Conservation (phyloP, 2,888 invertebrate genomes). For the Caradrina kadenii region DNA sequence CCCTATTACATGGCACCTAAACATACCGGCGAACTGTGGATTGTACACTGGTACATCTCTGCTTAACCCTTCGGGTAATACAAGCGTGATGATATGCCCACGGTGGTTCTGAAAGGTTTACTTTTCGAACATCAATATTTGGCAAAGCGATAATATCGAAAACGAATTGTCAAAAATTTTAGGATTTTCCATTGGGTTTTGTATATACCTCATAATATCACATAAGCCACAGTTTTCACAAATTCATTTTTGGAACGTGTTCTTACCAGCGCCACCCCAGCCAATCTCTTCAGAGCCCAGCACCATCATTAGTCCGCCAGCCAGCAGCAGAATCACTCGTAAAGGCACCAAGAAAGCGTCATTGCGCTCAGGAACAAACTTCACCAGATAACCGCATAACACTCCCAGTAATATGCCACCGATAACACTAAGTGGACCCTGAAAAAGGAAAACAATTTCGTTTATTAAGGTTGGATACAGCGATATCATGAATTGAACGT, state of each 20-base stretch:
- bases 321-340: slow-evolving; percentile 94
- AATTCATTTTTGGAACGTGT: not conserved
- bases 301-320: slow-evolving; percentile 95
- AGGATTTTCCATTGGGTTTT: not conserved
- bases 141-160: not conserved
- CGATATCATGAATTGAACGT: not conserved
- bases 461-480: not conserved
- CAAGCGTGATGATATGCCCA: too few species aligned
- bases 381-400: slow-evolving; percentile 94
- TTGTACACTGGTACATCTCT: too few species aligned
- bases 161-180: not conserved
- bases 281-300: slow-evolving; percentile 96
- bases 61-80: too few species aligned
- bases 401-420: slow-evolving; percentile 96
- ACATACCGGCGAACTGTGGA: too few species aligned
- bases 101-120: slow-evolving; percentile 10
- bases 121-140: not conserved
- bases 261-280: slow-evolving; percentile 91
- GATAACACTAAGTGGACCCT: slow-evolving; percentile 94
- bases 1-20: too few species aligned
- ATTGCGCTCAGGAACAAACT: slow-evolving; percentile 95
- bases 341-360: slow-evolving; percentile 95
- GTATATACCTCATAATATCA: too few species aligned
- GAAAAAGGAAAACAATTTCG: slow-evolving; percentile 63
- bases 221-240: not conserved